phyloP scores from a whole-genome alignment of 2,797 vertebrate genomes.

The Varecia variegata region DNA sequence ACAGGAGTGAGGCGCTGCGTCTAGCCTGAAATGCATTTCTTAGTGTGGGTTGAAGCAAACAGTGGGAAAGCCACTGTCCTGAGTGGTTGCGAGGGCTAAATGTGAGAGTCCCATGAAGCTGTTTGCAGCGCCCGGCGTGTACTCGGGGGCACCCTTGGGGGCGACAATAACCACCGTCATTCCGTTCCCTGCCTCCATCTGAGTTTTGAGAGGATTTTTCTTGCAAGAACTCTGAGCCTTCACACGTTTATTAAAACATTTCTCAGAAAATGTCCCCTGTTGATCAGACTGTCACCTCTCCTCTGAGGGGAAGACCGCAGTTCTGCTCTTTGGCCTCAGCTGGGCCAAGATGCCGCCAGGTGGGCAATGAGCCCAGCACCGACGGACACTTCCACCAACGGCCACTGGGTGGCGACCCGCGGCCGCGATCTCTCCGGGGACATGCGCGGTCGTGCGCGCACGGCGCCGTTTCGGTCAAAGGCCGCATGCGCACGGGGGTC shows the following conservation, averaged over 20 bases:
- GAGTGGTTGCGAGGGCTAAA: background rate
- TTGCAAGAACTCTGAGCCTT: background rate
- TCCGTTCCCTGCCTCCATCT: background rate
- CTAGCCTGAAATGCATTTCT: background rate
- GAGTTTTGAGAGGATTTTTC: background rate
- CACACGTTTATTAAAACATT: no score
- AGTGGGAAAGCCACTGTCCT: accelerated
- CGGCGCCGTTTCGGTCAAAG: background rate
- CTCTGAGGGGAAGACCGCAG: background rate
- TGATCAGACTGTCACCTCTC: background rate
- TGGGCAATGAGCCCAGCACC: accelerated
- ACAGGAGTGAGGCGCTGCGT: background rate
- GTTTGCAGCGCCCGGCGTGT: accelerated
- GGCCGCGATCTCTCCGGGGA: accelerated
- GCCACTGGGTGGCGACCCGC: background rate
- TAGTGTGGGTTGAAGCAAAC: background rate
- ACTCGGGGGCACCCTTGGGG: background rate
- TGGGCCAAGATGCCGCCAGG: background rate
- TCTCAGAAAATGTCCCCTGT: background rate
- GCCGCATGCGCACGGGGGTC: background rate
- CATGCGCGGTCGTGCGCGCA: background rate
- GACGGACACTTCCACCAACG: background rate
- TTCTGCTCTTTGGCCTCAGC: accelerated
- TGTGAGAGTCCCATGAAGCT: accelerated
- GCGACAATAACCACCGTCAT: background rate